Conservation (phyloP, 2,888 invertebrate species). For the Cephus rjabovi region DNA sequence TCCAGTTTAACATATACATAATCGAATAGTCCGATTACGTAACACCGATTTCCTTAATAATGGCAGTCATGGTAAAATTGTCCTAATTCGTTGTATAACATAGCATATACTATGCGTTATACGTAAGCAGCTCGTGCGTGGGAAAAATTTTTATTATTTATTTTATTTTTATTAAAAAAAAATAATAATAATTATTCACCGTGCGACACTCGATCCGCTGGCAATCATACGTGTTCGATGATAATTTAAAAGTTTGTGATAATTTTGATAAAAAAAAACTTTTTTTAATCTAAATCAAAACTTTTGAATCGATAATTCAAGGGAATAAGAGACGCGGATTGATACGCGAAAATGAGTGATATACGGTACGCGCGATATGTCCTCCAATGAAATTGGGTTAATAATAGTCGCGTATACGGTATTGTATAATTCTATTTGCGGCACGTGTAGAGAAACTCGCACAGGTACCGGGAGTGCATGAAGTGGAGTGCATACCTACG, state of each 20-base stretch:
- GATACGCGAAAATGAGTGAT: not conserved
- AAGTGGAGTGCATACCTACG: slow-evolving; percentile 15
- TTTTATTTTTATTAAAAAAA: too few relatives aligned
- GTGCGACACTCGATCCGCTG: not conserved
- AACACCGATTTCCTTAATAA: not conserved
- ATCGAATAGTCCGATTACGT: not conserved
- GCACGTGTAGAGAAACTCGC: slow-evolving; percentile 12
- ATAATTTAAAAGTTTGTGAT: not conserved
- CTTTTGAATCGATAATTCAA: not conserved
- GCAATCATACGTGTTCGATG: not conserved
- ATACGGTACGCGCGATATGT: not conserved
- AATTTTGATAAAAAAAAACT: not conserved
- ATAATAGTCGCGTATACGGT: slow-evolving; percentile 41
- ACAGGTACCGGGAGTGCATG: slow-evolving; percentile 5
- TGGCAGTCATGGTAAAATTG: not conserved
- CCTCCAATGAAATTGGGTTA: slow-evolving; percentile 9
- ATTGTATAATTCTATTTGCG: slow-evolving; percentile 47
- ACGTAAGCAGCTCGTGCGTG: not conserved
- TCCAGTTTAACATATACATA: not conserved
- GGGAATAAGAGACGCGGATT: not conserved
- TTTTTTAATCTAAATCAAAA: not conserved
- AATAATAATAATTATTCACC: not conserved
- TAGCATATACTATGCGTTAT: not conserved
- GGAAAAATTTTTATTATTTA: not conserved
- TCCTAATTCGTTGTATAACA: not conserved